Percentiles rank a stretch among this genome's conserved stretches.
Evolutionary conservation across 1,140 invertebrate genomes (phyloP).

Genomic region (Ectropis grisescens): DNA sequence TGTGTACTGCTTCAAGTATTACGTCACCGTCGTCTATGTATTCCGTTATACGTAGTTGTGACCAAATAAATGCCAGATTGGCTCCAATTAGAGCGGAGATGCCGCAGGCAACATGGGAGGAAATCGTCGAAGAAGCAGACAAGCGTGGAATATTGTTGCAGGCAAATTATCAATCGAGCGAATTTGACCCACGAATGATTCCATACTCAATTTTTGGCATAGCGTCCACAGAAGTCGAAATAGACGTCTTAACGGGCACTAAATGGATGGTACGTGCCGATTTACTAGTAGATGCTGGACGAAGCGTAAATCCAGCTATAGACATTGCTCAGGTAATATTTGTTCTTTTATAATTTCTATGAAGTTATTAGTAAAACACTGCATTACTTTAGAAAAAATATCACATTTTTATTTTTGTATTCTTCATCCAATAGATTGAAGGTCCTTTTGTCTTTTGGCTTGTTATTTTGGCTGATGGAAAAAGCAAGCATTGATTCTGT

Average conservation of each 20-base stretch:
- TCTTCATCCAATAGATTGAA: too few relatives aligned
- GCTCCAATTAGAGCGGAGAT: constrained; percentile 73
- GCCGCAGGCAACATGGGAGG: constrained; percentile 73
- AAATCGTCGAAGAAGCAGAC: constrained; percentile 71
- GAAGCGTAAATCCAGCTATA: constrained; percentile 78
- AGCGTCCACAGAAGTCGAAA: constrained; percentile 17
- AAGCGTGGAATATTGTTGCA: constrained; percentile 16
- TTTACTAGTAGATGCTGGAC: constrained; percentile 79
- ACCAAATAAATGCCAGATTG: constrained; percentile 73
- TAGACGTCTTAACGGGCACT: constrained; percentile 19
- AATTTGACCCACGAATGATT: constrained; percentile 14
- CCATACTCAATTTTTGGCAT: constrained; percentile 18
- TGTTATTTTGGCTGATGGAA: too few relatives aligned
- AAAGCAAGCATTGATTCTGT: too few relatives aligned
- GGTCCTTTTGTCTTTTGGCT: too few relatives aligned
- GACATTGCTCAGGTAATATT: constrained; percentile 84
- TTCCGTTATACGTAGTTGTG: constrained; percentile 75
- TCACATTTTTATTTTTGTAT: too few relatives aligned
- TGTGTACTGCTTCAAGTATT: constrained; percentile 17
- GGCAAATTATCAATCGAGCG: constrained; percentile 16
- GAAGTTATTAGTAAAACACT: too few relatives aligned
- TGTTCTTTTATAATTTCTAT: too few relatives aligned
- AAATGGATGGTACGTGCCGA: constrained; percentile 44
- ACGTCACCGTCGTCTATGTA: constrained; percentile 18
- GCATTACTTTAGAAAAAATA: too few relatives aligned